phyloP scores from a whole-genome alignment of 2,888 invertebrate genomes.

The Cotesia congregata region DNA sequence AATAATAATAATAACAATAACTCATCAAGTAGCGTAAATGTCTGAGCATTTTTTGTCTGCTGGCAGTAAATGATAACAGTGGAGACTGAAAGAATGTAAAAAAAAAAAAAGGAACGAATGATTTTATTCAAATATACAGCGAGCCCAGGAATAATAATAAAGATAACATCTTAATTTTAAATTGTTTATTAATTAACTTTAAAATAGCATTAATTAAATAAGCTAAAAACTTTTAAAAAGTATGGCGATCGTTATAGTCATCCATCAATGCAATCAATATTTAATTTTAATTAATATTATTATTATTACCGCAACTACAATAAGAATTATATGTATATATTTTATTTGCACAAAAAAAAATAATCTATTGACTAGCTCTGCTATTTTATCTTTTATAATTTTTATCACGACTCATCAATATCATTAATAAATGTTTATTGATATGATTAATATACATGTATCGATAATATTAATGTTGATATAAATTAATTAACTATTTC shows the following conservation, averaged over 20 bases:
- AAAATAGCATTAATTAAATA: conserved; percentile 38
- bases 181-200: conserved; percentile 12
- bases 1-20: conserved; percentile 23
- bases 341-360: background rate
- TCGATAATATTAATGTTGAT: conserved; percentile 54
- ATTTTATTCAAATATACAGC: background rate
- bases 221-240: conserved; percentile 51
- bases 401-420: conserved; percentile 19
- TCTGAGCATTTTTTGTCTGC: conserved; percentile 1
- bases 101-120: conserved; percentile 3
- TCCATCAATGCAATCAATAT: conserved; percentile 68
- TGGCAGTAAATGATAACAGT: conserved; percentile 34
- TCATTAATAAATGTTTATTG: conserved; percentile 59
- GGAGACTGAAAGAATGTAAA: conserved; percentile 25
- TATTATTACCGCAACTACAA: conserved; percentile 45
- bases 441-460: conserved; percentile 55
- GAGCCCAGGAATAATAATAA: background rate
- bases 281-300: conserved; percentile 62
- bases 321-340: background rate
- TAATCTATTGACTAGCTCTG: conserved; percentile 12
- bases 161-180: background rate
- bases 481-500: conserved; percentile 42
- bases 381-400: conserved; percentile 15
- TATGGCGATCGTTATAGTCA: conserved; percentile 66
- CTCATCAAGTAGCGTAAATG: background rate